Evolutionary conservation across 2,888 invertebrate species (phyloP).

Genomic region (Macropis europaea): DNA sequence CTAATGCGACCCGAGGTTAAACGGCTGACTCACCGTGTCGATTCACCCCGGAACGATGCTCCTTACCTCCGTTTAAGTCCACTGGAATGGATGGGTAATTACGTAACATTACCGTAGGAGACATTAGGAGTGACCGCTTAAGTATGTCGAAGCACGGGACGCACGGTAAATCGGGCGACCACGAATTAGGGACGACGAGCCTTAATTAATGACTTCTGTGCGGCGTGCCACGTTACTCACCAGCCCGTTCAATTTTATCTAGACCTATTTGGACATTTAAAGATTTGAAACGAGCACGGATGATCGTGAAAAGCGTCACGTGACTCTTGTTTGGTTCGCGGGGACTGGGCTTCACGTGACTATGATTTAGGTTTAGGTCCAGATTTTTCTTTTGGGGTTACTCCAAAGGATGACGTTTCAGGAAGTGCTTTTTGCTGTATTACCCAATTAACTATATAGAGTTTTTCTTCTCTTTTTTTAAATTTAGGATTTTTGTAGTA

Average conservation of each 20-base stretch:
- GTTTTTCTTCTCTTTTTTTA: too few relatives aligned
- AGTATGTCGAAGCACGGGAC: constrained; percentile 15
- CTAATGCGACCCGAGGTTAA: constrained; percentile 41
- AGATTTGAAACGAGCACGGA: too few relatives aligned
- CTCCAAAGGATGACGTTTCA: too few relatives aligned
- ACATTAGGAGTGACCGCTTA: constrained; percentile 38
- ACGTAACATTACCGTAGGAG: constrained; percentile 40
- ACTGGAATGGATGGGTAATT: constrained; percentile 27
- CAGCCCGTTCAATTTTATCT: background rate
- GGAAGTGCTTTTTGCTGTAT: too few relatives aligned
- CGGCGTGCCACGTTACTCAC: background rate
- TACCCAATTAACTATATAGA: too few relatives aligned
- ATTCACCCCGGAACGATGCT: constrained; percentile 2
- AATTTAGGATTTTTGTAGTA: too few relatives aligned
- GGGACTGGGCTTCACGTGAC: too few relatives aligned
- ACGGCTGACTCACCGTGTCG: constrained; percentile 31
- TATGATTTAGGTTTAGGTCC: too few relatives aligned
- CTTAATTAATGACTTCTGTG: constrained; percentile 24
- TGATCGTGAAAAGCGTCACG: too few relatives aligned
- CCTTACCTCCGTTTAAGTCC: constrained; percentile 20
- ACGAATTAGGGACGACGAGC: constrained; percentile 37
- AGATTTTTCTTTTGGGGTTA: too few relatives aligned
- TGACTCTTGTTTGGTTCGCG: too few relatives aligned
- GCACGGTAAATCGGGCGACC: constrained; percentile 31
- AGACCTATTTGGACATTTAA: too few relatives aligned